phyloP scores from a whole-genome alignment of 1,140 invertebrate genomes.

The Rhizoglyphus robini region DNA sequence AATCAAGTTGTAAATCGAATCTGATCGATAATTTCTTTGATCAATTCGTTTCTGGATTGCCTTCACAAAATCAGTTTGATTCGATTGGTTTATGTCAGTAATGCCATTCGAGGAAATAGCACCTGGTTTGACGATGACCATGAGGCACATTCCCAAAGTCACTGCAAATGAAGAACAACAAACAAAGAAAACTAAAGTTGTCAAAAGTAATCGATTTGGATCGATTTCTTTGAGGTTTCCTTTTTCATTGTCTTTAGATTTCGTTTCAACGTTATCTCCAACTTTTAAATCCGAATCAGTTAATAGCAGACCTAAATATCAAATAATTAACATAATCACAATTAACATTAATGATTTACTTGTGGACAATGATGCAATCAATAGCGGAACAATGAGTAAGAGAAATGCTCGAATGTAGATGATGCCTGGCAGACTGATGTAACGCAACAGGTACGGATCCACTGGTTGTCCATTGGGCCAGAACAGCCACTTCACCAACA shows the following conservation, averaged over 20 bases:
- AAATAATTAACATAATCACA: not conserved
- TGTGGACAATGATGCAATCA: constrained; percentile 17
- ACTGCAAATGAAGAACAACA: not conserved
- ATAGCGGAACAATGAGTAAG: constrained; percentile 24
- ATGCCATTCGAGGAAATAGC: not conserved
- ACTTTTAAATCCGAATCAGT: not conserved
- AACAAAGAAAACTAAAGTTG: constrained; percentile 2
- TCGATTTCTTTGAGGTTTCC: no score
- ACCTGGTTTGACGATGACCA: not conserved
- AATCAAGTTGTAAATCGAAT: not conserved
- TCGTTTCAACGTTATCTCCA: not conserved
- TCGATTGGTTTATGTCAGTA: no score
- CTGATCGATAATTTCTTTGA: not conserved
- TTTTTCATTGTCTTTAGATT: no score
- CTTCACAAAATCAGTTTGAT: no score
- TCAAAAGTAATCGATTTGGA: not conserved
- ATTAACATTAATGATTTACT: constrained; percentile 8
- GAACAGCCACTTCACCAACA: no score
- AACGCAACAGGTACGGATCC: not conserved
- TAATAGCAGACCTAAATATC: not conserved
- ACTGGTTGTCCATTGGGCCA: not conserved
- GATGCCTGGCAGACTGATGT: constrained; percentile 23
- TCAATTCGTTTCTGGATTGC: not conserved
- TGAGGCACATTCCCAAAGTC: not conserved
- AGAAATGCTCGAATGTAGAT: constrained; percentile 23